Evolutionary conservation across 2,888 invertebrate species (phyloP), one percentile per base, ranked within the genome.

Genomic region (Parasteatoda lunata): DNA sequence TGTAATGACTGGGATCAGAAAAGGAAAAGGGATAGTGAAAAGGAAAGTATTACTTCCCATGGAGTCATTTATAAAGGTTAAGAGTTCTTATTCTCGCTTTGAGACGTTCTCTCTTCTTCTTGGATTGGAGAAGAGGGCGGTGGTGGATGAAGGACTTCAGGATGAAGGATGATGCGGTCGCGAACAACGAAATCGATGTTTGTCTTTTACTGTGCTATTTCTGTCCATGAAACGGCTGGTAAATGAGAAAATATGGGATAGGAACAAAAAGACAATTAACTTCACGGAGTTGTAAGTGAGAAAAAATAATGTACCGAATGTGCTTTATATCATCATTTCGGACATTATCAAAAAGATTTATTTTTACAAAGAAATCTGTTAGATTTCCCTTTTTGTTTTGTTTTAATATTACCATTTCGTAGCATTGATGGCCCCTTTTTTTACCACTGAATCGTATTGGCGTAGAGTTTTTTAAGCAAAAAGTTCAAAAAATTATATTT

Each of bases 21-120:
- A 52, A 47, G 52, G 51, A 79, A 30, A 8, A 48, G 73, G 64
- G 47, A 73, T 52, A 54, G 9, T 11, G 54, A 54, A 8, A 54
- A 13, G 13, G 54, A 51, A 77, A 77, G 54, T 72, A 73, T 73
- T 81, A 73, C 78, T 73, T 72, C 47, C 80, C 51, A 73, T 52
- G 70, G 76, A 82, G 82, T 69, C 75, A 82, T 82, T 82, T 82
- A 82, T 82, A 82, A 82, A 75, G 82, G 82, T 82, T 82, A 82
- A 76, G 70, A 76, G 59, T 68, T 73, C 73, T 75, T 72, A 52
- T 13, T 15, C 82, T 15, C 11, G 3, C 54, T 13, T 54, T 54
- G 54, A 54, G 54, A 8, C n/a, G 49, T 49, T 8, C 71, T 11
- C n/a, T 48, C 8, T 51, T n/a, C n/a, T 11, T 9, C 76, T 45